Evolutionary conservation across 2,797 vertebrate genomes (phyloP).

Genomic region (Antrozous pallidus): DNA sequence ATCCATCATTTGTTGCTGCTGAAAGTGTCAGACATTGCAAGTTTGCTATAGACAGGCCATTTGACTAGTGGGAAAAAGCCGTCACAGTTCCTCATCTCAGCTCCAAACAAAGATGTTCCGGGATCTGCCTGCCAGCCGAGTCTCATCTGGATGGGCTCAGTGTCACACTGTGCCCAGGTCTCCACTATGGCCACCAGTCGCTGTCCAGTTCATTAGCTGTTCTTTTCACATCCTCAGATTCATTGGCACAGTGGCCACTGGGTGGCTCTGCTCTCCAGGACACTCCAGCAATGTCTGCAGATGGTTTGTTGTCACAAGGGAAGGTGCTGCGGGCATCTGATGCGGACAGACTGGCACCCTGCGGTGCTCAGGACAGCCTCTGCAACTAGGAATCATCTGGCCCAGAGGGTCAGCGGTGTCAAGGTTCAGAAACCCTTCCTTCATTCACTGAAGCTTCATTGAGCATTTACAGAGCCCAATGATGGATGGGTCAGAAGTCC

Average conservation of each 20-base stretch:
- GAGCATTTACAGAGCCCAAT: background rate
- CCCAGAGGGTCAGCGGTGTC: too few relatives aligned
- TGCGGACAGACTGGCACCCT: background rate
- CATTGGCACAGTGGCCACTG: background rate
- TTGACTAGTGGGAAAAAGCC: background rate
- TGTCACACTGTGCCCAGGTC: background rate
- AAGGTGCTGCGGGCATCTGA: background rate
- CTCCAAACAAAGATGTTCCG: conserved; percentile 1
- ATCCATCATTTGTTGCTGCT: conserved; percentile 9
- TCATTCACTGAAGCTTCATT: background rate
- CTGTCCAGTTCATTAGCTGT: background rate
- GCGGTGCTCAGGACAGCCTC: background rate
- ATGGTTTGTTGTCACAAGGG: background rate
- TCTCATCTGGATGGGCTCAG: background rate
- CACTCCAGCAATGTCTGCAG: background rate
- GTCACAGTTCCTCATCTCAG: background rate
- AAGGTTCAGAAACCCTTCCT: background rate
- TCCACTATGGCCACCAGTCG: background rate
- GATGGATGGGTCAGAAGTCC: background rate
- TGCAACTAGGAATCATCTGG: background rate
- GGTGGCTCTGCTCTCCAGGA: background rate
- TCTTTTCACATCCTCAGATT: background rate
- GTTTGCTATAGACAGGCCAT: background rate
- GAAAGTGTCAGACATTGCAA: conserved; percentile 44
- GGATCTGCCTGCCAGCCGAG: background rate